Base-by-base conservation (phyloP, 2,888 invertebrate species). In the Eilema griseolum region DNA sequence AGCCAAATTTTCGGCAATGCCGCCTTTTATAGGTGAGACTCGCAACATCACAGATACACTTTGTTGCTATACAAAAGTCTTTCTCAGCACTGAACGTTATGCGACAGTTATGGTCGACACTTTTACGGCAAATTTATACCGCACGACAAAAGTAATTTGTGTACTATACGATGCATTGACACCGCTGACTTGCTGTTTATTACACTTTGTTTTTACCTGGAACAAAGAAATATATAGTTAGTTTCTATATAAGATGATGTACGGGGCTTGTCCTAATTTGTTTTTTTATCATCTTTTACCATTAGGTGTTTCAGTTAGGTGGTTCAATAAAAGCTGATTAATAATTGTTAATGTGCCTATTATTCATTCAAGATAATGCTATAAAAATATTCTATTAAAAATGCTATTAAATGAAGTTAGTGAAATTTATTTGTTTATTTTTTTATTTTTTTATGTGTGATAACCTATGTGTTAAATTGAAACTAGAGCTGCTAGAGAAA, bases 21-120 rank as follows among this genome's bases (percentile, higher is more conserved):
- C 89, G 88, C 87, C 88, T 82, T 89, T 89, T 87, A 86, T 83
- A 83, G 83, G 86, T 83, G 82, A 83, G 83, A 84, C 88, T 83
- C 85, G 88, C 89, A 91, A 92, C 94, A 94, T 94, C 91, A 94
- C 92, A 93, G 75, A 82, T 77, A 81, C 90, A 91, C 91, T 88
- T 87, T 87, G 86, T 85, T 76, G 80, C 85, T 73, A 83, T 86
- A 84, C 86, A 84, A 84, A 87, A 84, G 82, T 85, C 82, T 82
- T 81, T 81, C 80, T 76, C 78, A 76, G 79, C 88, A 84, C 85
- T 85, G 83, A 87, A 84, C 83, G 84, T 81, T 80, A 79, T 79
- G 81, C 74, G 78, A 83, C 81, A 81, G 84, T 88, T 84, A 83
- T 74, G 78, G 72, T 60, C 63, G 76, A 81, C 82, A 81, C 82